phyloP scores from a whole-genome alignment of 2,797 vertebrate species.

The Hylomyscus alleni region DNA sequence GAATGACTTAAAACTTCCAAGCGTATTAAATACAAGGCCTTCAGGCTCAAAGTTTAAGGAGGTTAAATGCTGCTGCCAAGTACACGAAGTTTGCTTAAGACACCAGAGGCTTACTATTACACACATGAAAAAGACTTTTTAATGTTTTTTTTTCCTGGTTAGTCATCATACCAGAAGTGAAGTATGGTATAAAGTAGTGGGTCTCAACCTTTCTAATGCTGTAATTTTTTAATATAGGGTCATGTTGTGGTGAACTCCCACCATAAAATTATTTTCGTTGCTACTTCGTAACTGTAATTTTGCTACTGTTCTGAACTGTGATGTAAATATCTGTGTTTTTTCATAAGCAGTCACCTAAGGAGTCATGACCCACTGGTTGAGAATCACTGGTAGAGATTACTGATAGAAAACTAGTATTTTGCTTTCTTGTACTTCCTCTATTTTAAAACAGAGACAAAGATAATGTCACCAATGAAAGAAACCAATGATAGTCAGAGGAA shows the following conservation, averaged over 20 bases:
- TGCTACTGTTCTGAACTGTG: not conserved
- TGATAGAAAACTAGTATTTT: slow-evolving; percentile 29
- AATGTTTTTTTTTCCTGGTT: slow-evolving; percentile 14
- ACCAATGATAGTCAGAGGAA: not conserved
- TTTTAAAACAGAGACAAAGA: slow-evolving; percentile 45
- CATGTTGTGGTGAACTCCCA: not conserved
- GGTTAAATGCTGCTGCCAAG: slow-evolving; percentile 29
- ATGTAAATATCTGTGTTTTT: not conserved
- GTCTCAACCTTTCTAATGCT: not conserved
- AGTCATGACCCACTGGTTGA: not conserved
- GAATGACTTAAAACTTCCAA: not conserved
- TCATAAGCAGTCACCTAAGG: not conserved
- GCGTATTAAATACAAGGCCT: slow-evolving; percentile 13
- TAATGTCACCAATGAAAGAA: slow-evolving; percentile 37
- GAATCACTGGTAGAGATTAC: not conserved
- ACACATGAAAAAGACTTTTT: not conserved
- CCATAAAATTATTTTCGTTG: not conserved
- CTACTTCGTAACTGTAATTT: not conserved
- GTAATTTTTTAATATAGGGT: not conserved
- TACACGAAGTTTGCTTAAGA: slow-evolving; percentile 4
- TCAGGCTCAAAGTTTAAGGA: slow-evolving; percentile 54
- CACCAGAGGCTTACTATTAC: not conserved
- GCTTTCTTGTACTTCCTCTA: slow-evolving; percentile 26
- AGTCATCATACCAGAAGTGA: slow-evolving; percentile 35
- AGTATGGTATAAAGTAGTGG: not conserved